A percentile compares a stretch with the other conserved stretches of the same genome.
These are phyloP conservation scores for Lagopus muta DNA, from an alignment of 2,113 vertebrate species.

Conservation along the genomic window DNA sequence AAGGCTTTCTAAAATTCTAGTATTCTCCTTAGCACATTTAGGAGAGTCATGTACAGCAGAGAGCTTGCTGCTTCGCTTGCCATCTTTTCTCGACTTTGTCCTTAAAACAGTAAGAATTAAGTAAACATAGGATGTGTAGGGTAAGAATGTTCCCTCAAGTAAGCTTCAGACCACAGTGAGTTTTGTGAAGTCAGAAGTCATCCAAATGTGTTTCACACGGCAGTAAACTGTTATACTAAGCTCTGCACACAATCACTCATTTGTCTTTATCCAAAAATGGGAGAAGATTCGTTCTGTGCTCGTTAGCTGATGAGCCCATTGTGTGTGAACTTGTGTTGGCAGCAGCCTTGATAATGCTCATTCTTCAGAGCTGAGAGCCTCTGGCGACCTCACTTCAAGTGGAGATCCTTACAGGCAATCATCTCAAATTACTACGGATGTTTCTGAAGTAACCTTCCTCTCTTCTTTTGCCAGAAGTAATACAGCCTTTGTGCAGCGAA, in stretches of 20 bases:
- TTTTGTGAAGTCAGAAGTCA: not conserved
- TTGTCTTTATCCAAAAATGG: conserved; percentile 2
- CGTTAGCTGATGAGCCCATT: conserved; percentile 21
- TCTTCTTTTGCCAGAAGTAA: not conserved
- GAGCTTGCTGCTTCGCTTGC: not conserved
- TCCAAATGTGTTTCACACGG: conserved; percentile 1
- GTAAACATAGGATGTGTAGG: not conserved
- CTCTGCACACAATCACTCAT: not conserved
- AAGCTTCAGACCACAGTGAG: not conserved
- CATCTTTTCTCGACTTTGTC: not conserved
- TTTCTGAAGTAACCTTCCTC: not conserved
- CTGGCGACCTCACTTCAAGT: not conserved
- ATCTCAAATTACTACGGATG: not conserved
- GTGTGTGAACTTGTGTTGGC: not conserved
- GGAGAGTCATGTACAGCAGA: not conserved
- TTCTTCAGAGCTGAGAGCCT: not conserved
- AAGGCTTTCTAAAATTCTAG: not conserved
- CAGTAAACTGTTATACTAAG: not conserved
- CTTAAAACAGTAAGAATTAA: not conserved
- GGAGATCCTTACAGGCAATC: not conserved
- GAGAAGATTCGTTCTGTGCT: not conserved
- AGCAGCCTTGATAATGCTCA: not conserved
- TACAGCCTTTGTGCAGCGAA: not conserved
- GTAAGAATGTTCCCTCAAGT: not conserved
- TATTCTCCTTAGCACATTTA: not conserved